Conservation (phyloP, 2,113 vertebrate genomes). For the Peromyscus californicus region DNA sequence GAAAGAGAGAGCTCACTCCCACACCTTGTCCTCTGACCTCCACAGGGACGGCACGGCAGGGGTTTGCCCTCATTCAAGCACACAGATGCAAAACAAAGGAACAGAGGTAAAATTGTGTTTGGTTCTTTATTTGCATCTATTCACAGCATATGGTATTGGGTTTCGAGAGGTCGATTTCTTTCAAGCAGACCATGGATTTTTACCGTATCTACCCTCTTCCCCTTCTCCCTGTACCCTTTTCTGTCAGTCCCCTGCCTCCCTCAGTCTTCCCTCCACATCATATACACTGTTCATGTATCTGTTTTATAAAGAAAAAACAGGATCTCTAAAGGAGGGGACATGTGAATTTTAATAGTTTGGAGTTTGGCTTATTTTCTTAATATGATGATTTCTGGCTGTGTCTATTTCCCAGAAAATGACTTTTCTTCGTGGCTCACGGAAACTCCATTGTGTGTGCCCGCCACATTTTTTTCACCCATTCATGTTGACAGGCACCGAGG, state of each 20-base stretch:
- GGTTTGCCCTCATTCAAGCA: too few species aligned
- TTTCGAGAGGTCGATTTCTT: background rate
- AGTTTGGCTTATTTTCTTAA: background rate
- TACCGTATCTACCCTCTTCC: too few species aligned
- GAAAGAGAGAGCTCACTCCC: background rate
- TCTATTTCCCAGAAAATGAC: background rate
- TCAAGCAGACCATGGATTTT: background rate
- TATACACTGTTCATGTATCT: background rate
- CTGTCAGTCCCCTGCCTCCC: background rate
- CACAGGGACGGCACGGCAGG: too few species aligned
- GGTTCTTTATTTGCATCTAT: background rate
- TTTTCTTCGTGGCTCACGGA: background rate
- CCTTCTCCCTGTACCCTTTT: too few species aligned
- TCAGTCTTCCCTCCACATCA: background rate
- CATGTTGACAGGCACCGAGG: background rate
- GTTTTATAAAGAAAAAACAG: background rate
- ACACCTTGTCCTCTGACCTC: background rate
- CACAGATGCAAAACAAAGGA: background rate
- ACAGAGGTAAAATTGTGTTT: background rate
- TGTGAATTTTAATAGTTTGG: background rate
- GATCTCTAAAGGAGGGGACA: background rate
- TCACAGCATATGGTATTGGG: background rate
- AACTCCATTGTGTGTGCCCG: too few species aligned
- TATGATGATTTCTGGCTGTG: background rate
- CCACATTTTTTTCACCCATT: background rate